These are phyloP conservation scores for Onychomys leucogaster DNA, from an alignment of 2,797 vertebrate genomes.

Conservation along the genomic window DNA sequence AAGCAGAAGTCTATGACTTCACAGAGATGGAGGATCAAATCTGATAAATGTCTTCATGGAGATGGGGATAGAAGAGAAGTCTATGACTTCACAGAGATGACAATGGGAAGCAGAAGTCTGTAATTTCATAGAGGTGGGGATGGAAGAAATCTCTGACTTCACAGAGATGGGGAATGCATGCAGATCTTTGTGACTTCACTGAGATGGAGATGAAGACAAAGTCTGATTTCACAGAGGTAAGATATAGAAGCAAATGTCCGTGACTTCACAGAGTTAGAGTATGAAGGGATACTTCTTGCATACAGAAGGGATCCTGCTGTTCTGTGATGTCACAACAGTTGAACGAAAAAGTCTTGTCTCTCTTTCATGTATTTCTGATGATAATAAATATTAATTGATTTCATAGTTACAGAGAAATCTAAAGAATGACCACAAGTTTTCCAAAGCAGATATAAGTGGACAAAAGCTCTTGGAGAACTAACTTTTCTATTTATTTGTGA, in stretches of 20 bases:
- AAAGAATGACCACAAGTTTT: neutral
- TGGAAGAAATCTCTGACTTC: neutral
- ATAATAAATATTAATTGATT: neutral
- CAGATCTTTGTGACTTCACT: neutral
- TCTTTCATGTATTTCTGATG: neutral
- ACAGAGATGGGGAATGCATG: too few relatives aligned
- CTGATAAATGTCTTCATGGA: neutral
- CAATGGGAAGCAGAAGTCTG: neutral
- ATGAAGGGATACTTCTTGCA: neutral
- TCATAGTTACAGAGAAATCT: neutral
- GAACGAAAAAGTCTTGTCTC: neutral
- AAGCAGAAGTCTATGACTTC: neutral
- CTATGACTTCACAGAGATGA: neutral
- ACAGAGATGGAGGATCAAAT: neutral
- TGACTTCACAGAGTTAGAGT: neutral
- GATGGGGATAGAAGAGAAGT: neutral
- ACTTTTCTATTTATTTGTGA: neutral
- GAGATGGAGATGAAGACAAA: neutral
- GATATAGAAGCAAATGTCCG: neutral
- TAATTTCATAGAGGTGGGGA: neutral
- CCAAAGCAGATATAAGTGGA: neutral
- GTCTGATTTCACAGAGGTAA: neutral
- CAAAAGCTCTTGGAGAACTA: neutral
- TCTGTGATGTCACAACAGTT: neutral
- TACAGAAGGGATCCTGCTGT: neutral